A percentile compares a stretch with the other conserved stretches of the same genome.
phyloP scores from a whole-genome alignment of 2,113 vertebrate genomes.

The Grus americana region DNA sequence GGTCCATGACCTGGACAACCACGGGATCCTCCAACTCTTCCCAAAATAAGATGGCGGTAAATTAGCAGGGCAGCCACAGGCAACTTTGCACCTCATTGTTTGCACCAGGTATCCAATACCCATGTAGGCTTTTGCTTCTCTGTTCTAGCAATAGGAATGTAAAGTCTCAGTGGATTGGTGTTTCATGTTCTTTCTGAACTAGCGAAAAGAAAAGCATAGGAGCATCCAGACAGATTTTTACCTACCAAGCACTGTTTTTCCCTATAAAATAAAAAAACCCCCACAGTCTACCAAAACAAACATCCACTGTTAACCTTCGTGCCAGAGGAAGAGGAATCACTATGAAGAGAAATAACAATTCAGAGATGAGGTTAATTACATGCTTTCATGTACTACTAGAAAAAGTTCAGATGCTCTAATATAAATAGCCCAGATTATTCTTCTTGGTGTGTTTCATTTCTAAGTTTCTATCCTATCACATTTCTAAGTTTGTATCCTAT shows the following conservation, averaged over 20 bases:
- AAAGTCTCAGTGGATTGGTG: not conserved
- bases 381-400: not conserved
- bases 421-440: not conserved
- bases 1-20: not conserved
- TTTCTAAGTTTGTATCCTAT: not conserved
- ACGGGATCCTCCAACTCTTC: not conserved
- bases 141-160: not conserved
- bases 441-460: not conserved
- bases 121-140: not conserved
- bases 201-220: not conserved
- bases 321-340: not conserved
- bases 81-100: not conserved
- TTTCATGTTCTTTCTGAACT: not conserved
- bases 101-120: not conserved
- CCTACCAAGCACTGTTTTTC: not conserved
- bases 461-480: not conserved
- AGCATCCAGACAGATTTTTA: not conserved
- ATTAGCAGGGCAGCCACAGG: not conserved
- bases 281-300: not conserved
- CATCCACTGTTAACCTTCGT: not conserved
- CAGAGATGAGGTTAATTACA: not conserved
- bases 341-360: not conserved
- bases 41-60: not conserved
- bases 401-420: not conserved
- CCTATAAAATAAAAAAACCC: not conserved